Conservation (phyloP, 2,888 invertebrate genomes). For the Melanargia galathea region DNA sequence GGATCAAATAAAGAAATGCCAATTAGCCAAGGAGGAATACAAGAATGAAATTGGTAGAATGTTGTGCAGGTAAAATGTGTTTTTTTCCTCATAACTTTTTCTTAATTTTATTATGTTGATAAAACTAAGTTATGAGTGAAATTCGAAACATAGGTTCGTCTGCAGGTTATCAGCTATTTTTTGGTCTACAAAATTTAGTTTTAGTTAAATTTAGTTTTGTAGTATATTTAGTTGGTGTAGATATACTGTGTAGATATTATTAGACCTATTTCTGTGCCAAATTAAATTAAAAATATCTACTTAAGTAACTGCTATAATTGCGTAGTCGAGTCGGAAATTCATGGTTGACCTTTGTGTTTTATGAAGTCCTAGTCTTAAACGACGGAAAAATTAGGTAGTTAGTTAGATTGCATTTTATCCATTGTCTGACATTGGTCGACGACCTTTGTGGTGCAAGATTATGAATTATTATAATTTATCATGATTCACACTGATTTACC, state of each 20-base stretch:
- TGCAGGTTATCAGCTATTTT: too few species aligned
- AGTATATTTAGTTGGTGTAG: too few species aligned
- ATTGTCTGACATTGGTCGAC: slow-evolving; percentile 7
- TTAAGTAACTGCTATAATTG: background rate
- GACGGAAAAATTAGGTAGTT: slow-evolving; percentile 3
- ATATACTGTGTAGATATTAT: too few species aligned
- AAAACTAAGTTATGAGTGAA: too few species aligned
- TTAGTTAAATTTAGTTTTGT: too few species aligned
- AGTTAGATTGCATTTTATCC: slow-evolving; percentile 7
- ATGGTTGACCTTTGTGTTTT: background rate
- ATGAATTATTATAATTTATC: background rate
- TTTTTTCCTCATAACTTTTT: too few species aligned
- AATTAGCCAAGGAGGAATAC: slow-evolving; percentile 58
- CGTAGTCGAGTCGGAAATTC: background rate
- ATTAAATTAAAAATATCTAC: too few species aligned
- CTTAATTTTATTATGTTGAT: too few species aligned
- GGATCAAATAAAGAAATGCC: slow-evolving; percentile 57
- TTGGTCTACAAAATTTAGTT: too few species aligned
- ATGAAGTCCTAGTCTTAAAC: background rate
- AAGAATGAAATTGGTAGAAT: slow-evolving; percentile 59
- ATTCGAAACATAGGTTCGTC: too few species aligned
- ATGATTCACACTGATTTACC: slow-evolving; percentile 4
- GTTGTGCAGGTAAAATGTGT: slow-evolving; percentile 56
- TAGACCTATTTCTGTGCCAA: too few species aligned
- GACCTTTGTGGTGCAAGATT: slow-evolving; percentile 6